Evolutionary conservation across 30 jellyfish, hydroid and myxozoan species (phyloP).

Genomic region (Morbakka virulenta): DNA sequence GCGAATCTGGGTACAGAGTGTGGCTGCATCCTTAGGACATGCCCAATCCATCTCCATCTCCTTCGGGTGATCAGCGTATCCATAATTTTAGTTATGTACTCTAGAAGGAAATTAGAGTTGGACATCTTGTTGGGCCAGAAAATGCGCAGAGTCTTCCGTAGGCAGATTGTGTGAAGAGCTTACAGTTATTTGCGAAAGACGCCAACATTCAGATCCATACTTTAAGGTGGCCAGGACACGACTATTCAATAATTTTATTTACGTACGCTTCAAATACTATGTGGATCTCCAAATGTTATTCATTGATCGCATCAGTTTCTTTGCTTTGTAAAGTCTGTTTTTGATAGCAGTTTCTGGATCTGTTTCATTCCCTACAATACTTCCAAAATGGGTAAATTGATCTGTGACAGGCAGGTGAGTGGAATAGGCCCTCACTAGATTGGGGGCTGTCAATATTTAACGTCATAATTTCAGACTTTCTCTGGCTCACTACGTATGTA

Average conservation of each 20-base stretch:
- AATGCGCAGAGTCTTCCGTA: background rate
- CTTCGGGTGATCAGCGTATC: background rate
- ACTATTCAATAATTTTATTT: background rate
- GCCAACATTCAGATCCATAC: background rate
- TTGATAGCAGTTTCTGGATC: background rate
- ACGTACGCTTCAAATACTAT: background rate
- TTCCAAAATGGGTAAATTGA: background rate
- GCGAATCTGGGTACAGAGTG: background rate
- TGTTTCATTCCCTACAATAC: background rate
- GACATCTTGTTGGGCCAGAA: background rate
- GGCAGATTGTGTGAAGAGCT: background rate
- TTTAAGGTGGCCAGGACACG: background rate
- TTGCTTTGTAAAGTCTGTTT: background rate
- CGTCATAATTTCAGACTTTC: background rate
- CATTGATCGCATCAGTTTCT: background rate
- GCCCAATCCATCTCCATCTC: background rate
- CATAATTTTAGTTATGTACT: background rate
- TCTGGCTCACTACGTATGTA: no score
- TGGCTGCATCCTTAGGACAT: background rate
- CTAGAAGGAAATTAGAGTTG: background rate
- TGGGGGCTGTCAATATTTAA: background rate
- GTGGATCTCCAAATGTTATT: background rate
- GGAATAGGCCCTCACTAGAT: background rate
- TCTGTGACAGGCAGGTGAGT: background rate
- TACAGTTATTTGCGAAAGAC: background rate